Base-by-base conservation (phyloP, 2,888 invertebrate species). In the Macrosiphum euphorbiae region DNA sequence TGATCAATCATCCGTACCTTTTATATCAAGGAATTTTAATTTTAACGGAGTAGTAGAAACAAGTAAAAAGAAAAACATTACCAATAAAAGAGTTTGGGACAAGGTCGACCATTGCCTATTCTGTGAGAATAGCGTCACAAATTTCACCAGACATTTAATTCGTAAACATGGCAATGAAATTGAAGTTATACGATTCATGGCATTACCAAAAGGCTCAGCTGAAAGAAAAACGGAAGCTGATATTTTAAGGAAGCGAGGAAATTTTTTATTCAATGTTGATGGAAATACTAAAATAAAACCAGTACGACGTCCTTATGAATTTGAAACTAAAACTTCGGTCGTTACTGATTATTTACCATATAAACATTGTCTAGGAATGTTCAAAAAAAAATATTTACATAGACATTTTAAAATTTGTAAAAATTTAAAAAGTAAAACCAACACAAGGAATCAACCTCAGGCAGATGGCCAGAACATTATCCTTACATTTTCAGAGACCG, bases 401-500 rank as follows among this genome's bases (percentile, higher is more conserved):
- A 24, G 85, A 44, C 85, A 85, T 85, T 41, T 85, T 11, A 85
- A 85, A 47, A 85, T 44, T 47, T 85, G 85, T 85, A 85, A 85
- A 85, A 44, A 85, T 26, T 8, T 44, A 10, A 85, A 85, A 44
- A 35, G 20, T 41, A 44, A 85, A 24, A 47, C 44, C 47, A 26
- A 47, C 26, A 26, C 10, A 24, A 85, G 85, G 10, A 85, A 41
- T 26, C 44, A 44, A 26, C 24, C 85, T 11, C 85, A 85, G 44
- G 41, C 85, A 44, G 85, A 85, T 85, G 85, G 85, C 26, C 85
- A 85, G 24, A 85, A 85, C 44, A 20, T 85, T 26, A 10, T 85
- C 26, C 26, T 85, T 44, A 26, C 85, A 26, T 85, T 85, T 85
- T 10, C 44, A 26, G 47, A 41, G 8, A 44, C 44, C 20, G 85